phyloP scores from a whole-genome alignment of 2,797 vertebrate genomes.

The Paratrypauchen microcephalus region DNA sequence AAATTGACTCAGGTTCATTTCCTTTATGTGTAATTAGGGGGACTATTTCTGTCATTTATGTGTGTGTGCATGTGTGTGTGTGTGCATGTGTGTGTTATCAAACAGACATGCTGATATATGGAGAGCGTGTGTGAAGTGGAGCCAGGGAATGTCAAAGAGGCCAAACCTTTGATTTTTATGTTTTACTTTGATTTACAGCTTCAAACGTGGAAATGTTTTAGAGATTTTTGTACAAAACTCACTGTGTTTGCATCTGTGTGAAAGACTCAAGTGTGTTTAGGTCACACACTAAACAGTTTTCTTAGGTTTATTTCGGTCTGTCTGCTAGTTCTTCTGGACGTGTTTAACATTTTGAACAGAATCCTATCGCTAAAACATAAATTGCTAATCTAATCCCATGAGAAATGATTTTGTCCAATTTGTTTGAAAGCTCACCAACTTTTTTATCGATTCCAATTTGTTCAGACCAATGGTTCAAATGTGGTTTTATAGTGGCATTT shows the following conservation, averaged over 20 bases:
- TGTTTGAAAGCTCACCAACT: too few species aligned
- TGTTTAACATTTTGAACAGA: too few species aligned
- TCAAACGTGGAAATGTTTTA: background rate
- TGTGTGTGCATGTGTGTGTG: conserved; percentile 23
- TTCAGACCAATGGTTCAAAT: too few species aligned
- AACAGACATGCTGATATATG: conserved; percentile 48
- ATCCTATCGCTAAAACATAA: too few species aligned
- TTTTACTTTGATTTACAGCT: conserved; percentile 8
- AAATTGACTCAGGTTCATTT: conserved; percentile 39
- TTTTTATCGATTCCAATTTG: too few species aligned
- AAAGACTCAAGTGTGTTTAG: background rate
- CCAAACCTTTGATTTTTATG: conserved; percentile 38
- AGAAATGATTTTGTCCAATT: too few species aligned
- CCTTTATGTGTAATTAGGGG: conserved; percentile 26
- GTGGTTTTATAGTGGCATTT: too few species aligned
- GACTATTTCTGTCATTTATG: conserved; percentile 44
- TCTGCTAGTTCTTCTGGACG: too few species aligned
- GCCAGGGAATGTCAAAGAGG: conserved; percentile 62
- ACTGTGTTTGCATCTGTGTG: background rate
- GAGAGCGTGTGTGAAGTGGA: conserved; percentile 49
- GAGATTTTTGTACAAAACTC: background rate
- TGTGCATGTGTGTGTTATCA: conserved; percentile 50
- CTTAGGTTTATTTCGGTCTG: too few species aligned
- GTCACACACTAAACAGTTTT: background rate
- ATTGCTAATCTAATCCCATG: too few species aligned